These are phyloP conservation scores for Eupithecia pulchellata DNA, from an alignment of 2,888 invertebrate species.

Conservation along the genomic window DNA sequence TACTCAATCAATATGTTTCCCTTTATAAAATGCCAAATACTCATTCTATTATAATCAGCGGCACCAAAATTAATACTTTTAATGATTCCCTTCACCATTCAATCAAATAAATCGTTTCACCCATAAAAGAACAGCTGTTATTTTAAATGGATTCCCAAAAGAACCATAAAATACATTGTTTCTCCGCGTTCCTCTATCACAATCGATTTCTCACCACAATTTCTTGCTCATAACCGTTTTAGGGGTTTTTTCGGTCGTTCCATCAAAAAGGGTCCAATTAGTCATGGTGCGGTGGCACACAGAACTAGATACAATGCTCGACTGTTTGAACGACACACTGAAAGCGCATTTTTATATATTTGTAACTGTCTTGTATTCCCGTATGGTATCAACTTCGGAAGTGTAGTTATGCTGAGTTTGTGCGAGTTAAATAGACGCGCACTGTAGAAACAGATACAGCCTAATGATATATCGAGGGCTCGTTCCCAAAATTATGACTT, in stretches of 20 bases:
- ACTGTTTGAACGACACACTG: conserved; percentile 42
- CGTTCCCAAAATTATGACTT: conserved; percentile 48
- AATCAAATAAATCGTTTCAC: conserved; percentile 9
- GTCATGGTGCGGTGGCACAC: conserved; percentile 67
- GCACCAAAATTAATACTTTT: background rate
- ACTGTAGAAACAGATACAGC: conserved; percentile 39
- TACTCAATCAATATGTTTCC: no score
- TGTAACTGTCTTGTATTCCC: background rate
- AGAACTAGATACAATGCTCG: conserved; percentile 38
- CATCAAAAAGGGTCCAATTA: conserved; percentile 76
- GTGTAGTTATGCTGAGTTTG: background rate
- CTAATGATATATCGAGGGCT: conserved; percentile 53
- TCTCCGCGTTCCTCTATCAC: conserved; percentile 29
- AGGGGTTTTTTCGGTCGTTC: conserved; percentile 63
- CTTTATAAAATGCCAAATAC: no score
- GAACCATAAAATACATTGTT: conserved; percentile 36
- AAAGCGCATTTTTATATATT: background rate
- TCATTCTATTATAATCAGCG: background rate
- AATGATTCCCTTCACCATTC: background rate
- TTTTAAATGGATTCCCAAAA: conserved; percentile 17
- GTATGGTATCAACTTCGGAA: background rate
- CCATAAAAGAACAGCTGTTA: conserved; percentile 30
- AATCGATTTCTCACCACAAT: conserved; percentile 40
- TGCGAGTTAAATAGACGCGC: conserved; percentile 5
- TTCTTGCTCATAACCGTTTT: conserved; percentile 57